A percentile compares a stretch with the other conserved stretches of the same genome.
Conservation (phyloP, 2,888 invertebrate genomes). For the Brassicogethes aeneus region DNA sequence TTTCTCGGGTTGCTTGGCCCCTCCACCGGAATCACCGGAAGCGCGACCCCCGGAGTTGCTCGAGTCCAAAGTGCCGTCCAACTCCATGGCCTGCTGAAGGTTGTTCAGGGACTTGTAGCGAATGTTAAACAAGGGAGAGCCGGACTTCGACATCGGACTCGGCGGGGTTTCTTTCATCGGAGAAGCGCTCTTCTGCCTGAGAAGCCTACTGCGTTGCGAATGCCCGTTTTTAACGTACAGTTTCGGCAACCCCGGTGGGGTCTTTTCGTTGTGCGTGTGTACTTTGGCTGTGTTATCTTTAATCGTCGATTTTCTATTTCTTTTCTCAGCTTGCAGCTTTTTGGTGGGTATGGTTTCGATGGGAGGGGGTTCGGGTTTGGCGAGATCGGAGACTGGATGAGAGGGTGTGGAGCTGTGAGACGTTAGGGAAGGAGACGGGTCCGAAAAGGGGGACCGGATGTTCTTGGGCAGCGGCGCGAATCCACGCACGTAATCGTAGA, state of each 20-base stretch:
- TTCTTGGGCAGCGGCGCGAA: constrained; percentile 84
- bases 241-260: constrained; percentile 58
- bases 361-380: constrained; percentile 81
- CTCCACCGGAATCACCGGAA: constrained; percentile 69
- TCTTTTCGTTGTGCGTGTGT: constrained; percentile 49
- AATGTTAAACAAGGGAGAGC: constrained; percentile 69
- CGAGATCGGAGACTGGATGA: constrained; percentile 34
- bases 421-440: constrained; percentile 41
- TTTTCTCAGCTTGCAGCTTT: constrained; percentile 63
- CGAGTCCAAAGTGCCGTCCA: constrained; percentile 73
- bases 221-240: constrained; percentile 71
- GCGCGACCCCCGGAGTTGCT: constrained; percentile 82
- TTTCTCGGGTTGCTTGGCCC: constrained; percentile 74
- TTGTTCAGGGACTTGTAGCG: constrained; percentile 62
- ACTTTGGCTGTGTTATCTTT: constrained; percentile 38
- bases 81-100: constrained; percentile 64
- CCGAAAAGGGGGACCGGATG: constrained; percentile 55
- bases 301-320: constrained; percentile 54
- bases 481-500: constrained; percentile 91
- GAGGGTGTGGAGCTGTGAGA: constrained; percentile 40
- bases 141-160: constrained; percentile 57
- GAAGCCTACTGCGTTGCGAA: constrained; percentile 54
- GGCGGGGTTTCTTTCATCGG: constrained; percentile 63
- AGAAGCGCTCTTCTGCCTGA: constrained; percentile 63
- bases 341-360: constrained; percentile 87